Percentiles rank a stretch among this genome's conserved stretches.
Conservation (phyloP, 2,797 vertebrate species). For the Cirrhinus molitorella region DNA sequence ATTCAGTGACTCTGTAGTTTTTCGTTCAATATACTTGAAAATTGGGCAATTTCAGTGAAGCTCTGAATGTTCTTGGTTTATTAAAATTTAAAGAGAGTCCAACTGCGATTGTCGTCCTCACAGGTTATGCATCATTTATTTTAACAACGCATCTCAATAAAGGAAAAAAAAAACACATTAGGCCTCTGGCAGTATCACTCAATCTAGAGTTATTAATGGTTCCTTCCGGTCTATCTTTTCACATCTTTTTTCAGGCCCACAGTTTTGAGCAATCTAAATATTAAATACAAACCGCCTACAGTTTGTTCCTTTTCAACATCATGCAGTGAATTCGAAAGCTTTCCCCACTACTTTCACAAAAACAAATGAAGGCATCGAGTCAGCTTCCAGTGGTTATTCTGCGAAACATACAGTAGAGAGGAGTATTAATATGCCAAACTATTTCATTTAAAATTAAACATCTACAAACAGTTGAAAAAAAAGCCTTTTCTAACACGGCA, state of each 20-base stretch:
- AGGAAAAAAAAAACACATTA: neutral
- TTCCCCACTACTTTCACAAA: neutral
- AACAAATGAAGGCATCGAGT: neutral
- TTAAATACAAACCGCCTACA: neutral
- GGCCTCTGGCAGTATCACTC: constrained; percentile 8
- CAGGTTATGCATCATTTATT: constrained; percentile 19
- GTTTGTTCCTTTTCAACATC: neutral
- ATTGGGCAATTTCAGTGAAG: neutral
- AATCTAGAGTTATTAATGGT: constrained; percentile 21
- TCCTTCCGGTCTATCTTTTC: constrained; percentile 3
- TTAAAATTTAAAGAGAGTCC: constrained; percentile 5
- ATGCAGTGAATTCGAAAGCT: neutral
- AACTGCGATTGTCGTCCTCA: neutral
- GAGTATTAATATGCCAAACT: neutral
- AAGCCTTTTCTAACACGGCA: neutral
- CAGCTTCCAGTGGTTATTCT: constrained; percentile 1
- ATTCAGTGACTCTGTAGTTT: neutral
- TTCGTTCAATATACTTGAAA: neutral
- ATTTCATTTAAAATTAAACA: neutral
- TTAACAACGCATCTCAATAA: neutral
- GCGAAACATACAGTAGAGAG: constrained; percentile 16
- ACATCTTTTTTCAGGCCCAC: neutral
- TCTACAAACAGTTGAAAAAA: neutral
- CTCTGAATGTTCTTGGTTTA: neutral
- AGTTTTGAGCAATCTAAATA: neutral